Evolutionary conservation across 1,140 invertebrate genomes (phyloP).

Genomic region (Ooceraea biroi): DNA sequence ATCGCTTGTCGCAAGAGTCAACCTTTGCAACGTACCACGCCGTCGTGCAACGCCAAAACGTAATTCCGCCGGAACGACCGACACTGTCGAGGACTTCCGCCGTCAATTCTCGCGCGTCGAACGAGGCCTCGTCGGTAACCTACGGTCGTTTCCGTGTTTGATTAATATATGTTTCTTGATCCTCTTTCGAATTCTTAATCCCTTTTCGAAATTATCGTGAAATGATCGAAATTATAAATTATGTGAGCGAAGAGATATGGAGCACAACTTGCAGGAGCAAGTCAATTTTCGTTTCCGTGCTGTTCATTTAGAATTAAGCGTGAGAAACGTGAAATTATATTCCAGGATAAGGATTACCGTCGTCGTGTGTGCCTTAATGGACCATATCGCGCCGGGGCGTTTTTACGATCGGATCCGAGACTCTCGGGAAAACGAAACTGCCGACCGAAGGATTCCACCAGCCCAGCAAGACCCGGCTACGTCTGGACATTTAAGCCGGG

Average conservation of each 20-base stretch:
- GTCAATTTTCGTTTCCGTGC: not conserved
- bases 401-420: constrained; percentile 24
- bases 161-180: too few species aligned
- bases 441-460: constrained; percentile 19
- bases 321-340: not conserved
- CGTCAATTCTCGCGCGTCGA: constrained; percentile 12
- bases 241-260: not conserved
- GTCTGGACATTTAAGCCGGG: constrained; percentile 53
- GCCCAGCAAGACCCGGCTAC: constrained; percentile 42
- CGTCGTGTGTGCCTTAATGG: constrained; percentile 19
- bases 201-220: too few species aligned
- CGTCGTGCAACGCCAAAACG: constrained; percentile 14
- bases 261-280: not conserved
- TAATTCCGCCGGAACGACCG: constrained; percentile 29
- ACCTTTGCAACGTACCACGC: constrained; percentile 11
- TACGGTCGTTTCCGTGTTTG: not conserved
- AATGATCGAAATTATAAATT: not conserved
- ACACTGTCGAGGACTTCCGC: not conserved
- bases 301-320: not conserved
- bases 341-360: constrained; percentile 6
- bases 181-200: too few species aligned
- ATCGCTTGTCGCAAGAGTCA: constrained; percentile 39
- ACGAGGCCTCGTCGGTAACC: not conserved
- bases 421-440: constrained; percentile 28
- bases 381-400: not conserved